phyloP scores from a whole-genome alignment of 2,797 vertebrate species.

The Hyperoplus immaculatus region DNA sequence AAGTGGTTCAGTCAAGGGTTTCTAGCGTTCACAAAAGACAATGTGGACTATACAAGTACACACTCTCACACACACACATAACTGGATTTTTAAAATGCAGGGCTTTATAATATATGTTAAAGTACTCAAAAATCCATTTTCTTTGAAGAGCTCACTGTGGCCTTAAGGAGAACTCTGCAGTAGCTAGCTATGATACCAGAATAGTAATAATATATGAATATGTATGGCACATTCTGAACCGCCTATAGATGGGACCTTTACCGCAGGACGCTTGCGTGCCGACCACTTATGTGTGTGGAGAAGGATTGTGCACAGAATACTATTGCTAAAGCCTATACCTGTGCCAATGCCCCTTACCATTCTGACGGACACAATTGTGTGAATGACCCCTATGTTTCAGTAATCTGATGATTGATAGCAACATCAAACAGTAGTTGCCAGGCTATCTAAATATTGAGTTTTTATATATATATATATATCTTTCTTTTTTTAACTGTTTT shows the following conservation, averaged over 20 bases:
- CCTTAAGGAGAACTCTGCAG: conserved; percentile 68
- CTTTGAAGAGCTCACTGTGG: conserved; percentile 75
- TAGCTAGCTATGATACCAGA: conserved; percentile 57
- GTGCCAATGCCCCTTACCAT: background rate
- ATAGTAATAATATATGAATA: conserved; percentile 76
- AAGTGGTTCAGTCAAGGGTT: conserved; percentile 44
- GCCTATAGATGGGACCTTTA: conserved; percentile 67
- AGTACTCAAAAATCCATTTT: conserved; percentile 66
- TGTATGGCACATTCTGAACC: conserved; percentile 66
- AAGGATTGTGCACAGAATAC: conserved; percentile 27
- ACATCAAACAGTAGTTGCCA: conserved; percentile 34
- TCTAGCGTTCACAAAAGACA: conserved; percentile 60
- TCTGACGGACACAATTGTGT: conserved; percentile 18
- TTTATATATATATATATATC: conserved; percentile 55
- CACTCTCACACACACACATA: conserved; percentile 18
- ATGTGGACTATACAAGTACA: conserved; percentile 30
- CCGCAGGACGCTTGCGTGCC: conserved; percentile 26
- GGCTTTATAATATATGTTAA: conserved; percentile 70
- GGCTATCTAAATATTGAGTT: conserved; percentile 21
- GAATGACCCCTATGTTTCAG: conserved; percentile 15
- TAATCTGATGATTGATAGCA: conserved; percentile 20
- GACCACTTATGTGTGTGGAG: conserved; percentile 15
- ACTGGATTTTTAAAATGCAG: conserved; percentile 53
- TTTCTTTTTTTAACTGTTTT: conserved; percentile 32
- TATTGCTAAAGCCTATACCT: conserved; percentile 4